Evolutionary conservation across 1,140 invertebrate genomes (phyloP).

Genomic region (Meloidogyne hapla): DNA sequence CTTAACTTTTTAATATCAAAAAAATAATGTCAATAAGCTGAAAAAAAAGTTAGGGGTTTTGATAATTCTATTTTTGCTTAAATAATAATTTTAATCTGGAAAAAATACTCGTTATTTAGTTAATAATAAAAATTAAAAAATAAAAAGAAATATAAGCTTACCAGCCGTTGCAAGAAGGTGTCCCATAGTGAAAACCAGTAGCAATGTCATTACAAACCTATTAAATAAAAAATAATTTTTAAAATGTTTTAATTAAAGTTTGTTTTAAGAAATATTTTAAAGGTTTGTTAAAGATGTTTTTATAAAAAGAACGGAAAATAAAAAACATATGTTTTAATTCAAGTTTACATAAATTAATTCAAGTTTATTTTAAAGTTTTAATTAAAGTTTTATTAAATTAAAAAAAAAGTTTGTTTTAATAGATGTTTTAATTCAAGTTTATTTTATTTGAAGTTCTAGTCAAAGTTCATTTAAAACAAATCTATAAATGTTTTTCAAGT

Average conservation of each 20-base stretch:
- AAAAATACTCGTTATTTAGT: background rate
- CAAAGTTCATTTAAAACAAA: no score
- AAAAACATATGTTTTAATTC: background rate
- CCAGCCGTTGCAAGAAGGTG: conserved; percentile 62
- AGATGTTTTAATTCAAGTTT: no score
- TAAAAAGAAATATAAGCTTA: conserved; percentile 29
- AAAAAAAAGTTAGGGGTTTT: background rate
- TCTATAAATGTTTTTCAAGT: no score
- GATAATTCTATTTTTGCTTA: background rate
- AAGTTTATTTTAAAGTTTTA: no score
- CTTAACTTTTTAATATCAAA: conserved; percentile 6
- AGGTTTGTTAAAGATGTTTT: no score
- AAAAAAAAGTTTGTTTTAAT: no score
- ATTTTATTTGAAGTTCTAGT: background rate
- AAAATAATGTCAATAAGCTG: background rate
- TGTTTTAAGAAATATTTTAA: background rate
- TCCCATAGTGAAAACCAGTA: conserved; percentile 62
- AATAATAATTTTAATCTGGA: background rate
- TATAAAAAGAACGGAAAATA: no score
- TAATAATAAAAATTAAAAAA: conserved; percentile 11
- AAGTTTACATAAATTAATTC: no score
- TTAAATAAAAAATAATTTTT: background rate
- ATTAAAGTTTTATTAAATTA: no score
- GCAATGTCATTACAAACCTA: conserved; percentile 55
- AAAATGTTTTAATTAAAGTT: conserved; percentile 2